Percentiles rank a stretch among this genome's conserved stretches.
Conservation (phyloP, 2,888 invertebrate genomes). For the Agrochola lychnidis region DNA sequence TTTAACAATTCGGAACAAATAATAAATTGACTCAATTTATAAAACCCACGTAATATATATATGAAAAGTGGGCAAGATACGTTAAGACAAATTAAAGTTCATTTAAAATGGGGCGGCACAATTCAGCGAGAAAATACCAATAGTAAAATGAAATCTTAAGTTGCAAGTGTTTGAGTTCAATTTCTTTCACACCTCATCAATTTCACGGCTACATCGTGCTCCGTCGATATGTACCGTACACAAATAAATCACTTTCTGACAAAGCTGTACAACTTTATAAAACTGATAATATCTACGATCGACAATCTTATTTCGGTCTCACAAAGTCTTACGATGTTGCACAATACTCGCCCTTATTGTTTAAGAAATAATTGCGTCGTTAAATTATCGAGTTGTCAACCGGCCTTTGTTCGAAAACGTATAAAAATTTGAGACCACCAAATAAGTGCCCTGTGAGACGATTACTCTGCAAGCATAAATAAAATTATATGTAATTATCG, state of each 20-base stretch:
- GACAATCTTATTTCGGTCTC: slow-evolving; percentile 57
- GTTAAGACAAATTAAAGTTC: slow-evolving; percentile 59
- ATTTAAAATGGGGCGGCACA: slow-evolving; percentile 62
- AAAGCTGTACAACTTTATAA: slow-evolving; percentile 80
- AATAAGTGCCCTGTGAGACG: slow-evolving; percentile 73
- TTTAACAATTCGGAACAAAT: slow-evolving; percentile 13
- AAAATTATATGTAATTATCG: slow-evolving; percentile 78
- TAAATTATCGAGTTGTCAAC: slow-evolving; percentile 65
- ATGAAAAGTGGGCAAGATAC: slow-evolving; percentile 43
- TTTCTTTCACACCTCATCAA: slow-evolving; percentile 23
- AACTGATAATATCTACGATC: slow-evolving; percentile 73
- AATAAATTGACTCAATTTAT: slow-evolving; percentile 45
- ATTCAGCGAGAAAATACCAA: background rate
- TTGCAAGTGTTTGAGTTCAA: slow-evolving; percentile 13
- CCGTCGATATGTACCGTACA: slow-evolving; percentile 61
- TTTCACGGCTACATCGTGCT: slow-evolving; percentile 58
- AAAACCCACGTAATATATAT: slow-evolving; percentile 37
- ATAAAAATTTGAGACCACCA: slow-evolving; percentile 79
- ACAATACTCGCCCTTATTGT: slow-evolving; percentile 69
- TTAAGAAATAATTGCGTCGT: slow-evolving; percentile 61
- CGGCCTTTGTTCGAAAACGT: slow-evolving; percentile 66
- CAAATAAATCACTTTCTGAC: slow-evolving; percentile 76
- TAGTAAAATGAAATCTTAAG: slow-evolving; percentile 41
- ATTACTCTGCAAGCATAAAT: slow-evolving; percentile 77
- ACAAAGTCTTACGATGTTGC: slow-evolving; percentile 48